phyloP scores from a whole-genome alignment of 2,797 vertebrate species.

The Eulemur rubriventer region DNA sequence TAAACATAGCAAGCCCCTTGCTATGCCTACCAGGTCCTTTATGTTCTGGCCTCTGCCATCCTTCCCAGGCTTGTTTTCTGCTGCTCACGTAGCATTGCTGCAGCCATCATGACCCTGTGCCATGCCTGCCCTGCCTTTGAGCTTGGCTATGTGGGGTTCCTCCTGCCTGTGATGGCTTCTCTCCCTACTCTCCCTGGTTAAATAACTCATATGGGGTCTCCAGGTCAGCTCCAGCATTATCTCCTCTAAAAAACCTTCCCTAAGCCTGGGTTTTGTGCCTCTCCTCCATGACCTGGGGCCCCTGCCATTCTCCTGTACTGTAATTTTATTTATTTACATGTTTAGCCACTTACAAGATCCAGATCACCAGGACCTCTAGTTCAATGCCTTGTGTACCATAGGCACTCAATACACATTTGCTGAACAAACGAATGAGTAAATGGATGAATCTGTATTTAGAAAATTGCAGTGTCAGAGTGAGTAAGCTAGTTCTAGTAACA shows the following conservation, averaged over 20 bases:
- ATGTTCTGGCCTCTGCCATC: background rate
- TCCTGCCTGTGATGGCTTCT: background rate
- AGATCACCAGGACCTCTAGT: background rate
- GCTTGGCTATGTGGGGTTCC: background rate
- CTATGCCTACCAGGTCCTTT: background rate
- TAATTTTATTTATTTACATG: background rate
- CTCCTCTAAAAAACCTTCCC: background rate
- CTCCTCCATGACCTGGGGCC: background rate
- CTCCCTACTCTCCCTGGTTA: background rate
- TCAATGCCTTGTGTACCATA: background rate
- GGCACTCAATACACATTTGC: background rate
- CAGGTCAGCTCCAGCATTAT: background rate
- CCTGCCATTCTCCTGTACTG: background rate
- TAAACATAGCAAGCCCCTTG: background rate
- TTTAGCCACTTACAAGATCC: background rate
- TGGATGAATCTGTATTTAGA: background rate
- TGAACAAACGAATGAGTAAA: background rate
- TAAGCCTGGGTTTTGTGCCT: background rate
- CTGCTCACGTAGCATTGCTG: background rate
- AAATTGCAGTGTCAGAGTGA: background rate
- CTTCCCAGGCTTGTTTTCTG: background rate
- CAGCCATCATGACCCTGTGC: background rate
- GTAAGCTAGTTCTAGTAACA: background rate
- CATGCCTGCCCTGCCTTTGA: background rate
- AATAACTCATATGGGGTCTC: background rate